Conservation (phyloP, 37 sponge, comb jelly and placozoan genomes). For the Geodia barretti region DNA sequence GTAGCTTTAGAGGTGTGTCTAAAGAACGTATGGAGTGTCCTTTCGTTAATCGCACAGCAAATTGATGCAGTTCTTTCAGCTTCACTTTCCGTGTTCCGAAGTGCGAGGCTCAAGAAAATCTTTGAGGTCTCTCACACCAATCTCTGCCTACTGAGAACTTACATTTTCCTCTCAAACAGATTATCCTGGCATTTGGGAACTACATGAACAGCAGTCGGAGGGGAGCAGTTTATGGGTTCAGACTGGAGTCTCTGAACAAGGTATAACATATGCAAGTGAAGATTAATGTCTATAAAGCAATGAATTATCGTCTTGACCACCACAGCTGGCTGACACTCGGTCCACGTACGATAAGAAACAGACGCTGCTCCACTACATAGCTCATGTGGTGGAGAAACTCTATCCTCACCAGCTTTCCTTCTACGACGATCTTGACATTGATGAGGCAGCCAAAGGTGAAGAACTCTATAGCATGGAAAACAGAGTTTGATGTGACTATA, state of each 20-base stretch:
- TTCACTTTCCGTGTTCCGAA: conserved; percentile 69
- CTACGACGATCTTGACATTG: conserved; percentile 67
- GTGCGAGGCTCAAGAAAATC: conserved; percentile 66
- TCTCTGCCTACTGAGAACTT: conserved; percentile 4
- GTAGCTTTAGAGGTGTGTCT: too few species aligned
- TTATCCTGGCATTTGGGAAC: conserved; percentile 90
- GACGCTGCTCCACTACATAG: conserved; percentile 78
- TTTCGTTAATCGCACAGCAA: conserved; percentile 30
- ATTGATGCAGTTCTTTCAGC: conserved; percentile 72
- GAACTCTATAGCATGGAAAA: background rate
- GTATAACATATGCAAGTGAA: conserved; percentile 20
- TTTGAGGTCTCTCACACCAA: conserved; percentile 64
- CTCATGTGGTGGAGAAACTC: conserved; percentile 66
- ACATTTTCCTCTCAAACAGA: conserved; percentile 23
- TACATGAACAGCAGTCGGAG: conserved; percentile 90
- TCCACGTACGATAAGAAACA: conserved; percentile 54
- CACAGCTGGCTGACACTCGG: conserved; percentile 65
- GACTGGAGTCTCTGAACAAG: conserved; percentile 74
- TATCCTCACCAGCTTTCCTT: conserved; percentile 74
- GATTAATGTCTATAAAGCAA: background rate
- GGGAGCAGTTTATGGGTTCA: conserved; percentile 80
- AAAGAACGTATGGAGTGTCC: background rate
- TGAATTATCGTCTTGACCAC: background rate
- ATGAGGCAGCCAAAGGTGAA: conserved; percentile 59
- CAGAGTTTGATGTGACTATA: background rate